Conservation (phyloP, 2,113 vertebrate species). For the Oreocharis arfaki region DNA sequence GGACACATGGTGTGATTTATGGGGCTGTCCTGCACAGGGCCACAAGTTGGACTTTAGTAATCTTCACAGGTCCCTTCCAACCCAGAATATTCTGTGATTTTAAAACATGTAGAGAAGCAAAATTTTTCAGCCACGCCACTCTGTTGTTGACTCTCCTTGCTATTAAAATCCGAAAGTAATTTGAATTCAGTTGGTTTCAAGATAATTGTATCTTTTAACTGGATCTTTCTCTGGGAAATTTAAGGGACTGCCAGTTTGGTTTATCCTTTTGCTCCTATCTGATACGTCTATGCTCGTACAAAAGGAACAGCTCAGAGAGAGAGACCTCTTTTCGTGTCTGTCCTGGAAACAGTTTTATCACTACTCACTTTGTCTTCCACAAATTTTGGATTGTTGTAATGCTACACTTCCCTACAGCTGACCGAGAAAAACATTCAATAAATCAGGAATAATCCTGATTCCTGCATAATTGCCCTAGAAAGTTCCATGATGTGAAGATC, state of each 20-base stretch:
- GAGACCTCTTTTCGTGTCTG: background rate
- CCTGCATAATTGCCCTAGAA: background rate
- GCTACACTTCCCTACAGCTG: background rate
- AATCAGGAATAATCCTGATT: background rate
- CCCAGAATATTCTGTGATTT: background rate
- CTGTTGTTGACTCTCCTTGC: background rate
- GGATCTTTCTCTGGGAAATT: background rate
- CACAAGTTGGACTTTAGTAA: background rate
- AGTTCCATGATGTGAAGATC: background rate
- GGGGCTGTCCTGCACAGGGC: too few species aligned
- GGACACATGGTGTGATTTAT: background rate
- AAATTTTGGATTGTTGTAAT: background rate
- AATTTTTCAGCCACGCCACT: background rate
- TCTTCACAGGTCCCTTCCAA: background rate
- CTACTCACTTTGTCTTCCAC: background rate
- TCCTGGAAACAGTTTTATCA: background rate
- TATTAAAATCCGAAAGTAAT: background rate
- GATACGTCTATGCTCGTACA: fast-evolving
- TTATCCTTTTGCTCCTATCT: background rate
- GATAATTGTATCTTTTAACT: background rate
- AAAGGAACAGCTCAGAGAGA: background rate
- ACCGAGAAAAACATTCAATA: background rate
- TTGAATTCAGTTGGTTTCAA: background rate
- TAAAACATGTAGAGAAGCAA: background rate
- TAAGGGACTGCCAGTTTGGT: background rate